phyloP scores from a whole-genome alignment of 2,888 invertebrate genomes.

The Melinaea marsaeus region DNA sequence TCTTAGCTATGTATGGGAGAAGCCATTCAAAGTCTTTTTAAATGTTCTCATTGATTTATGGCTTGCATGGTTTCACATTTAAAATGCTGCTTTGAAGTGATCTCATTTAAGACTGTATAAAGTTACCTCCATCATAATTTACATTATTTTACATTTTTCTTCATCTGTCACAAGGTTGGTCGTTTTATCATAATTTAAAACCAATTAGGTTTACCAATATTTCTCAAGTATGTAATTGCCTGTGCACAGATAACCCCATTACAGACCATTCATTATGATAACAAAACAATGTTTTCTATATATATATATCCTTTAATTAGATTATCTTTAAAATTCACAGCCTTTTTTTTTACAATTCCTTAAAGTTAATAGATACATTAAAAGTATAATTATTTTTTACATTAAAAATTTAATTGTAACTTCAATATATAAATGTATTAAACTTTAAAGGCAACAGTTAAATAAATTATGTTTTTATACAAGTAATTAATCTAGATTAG shows the following conservation, averaged over 20 bases:
- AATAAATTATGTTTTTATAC: no score
- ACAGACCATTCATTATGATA: slow-evolving; percentile 18
- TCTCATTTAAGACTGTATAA: no score
- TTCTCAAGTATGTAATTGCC: slow-evolving; percentile 13
- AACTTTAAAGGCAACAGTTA: no score
- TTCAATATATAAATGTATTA: no score
- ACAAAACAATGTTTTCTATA: slow-evolving; percentile 7
- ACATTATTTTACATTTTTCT: no score
- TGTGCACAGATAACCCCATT: slow-evolving; percentile 20
- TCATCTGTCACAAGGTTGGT: no score
- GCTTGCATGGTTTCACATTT: neutral
- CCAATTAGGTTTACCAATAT: slow-evolving; percentile 14
- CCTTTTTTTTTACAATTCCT: neutral
- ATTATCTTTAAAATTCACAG: neutral
- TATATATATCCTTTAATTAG: neutral
- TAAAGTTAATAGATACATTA: neutral
- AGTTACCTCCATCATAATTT: no score
- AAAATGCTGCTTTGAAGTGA: no score
- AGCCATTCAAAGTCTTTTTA: neutral
- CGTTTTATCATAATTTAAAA: slow-evolving; percentile 1
- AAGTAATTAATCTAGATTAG: no score
- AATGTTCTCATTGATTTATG: neutral
- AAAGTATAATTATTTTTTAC: no score
- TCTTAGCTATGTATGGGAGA: slow-evolving; percentile 5
- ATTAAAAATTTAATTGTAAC: no score